These are phyloP conservation scores for Phaethornis superciliosus DNA, from an alignment of 2,113 vertebrate species.

Conservation along the genomic window DNA sequence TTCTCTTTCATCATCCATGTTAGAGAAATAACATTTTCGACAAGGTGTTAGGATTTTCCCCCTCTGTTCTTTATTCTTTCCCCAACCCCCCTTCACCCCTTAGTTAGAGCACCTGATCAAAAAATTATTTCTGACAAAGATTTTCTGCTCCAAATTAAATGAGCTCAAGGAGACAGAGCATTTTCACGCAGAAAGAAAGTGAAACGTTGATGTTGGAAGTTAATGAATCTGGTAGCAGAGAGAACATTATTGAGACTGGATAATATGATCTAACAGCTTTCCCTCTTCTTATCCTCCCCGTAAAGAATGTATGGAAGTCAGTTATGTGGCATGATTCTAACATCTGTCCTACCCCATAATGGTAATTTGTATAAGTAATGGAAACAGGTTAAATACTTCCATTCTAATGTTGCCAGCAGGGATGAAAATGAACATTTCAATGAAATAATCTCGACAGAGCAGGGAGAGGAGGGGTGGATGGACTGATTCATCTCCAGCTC, in stretches of 20 bases:
- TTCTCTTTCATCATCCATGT: conserved; percentile 81
- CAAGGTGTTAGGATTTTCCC: conserved; percentile 70
- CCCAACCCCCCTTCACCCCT: conserved; percentile 40
- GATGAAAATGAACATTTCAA: conserved; percentile 75
- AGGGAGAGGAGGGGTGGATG: conserved; percentile 57
- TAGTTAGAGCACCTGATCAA: conserved; percentile 76
- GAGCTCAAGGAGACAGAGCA: conserved; percentile 64
- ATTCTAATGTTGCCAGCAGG: conserved; percentile 76
- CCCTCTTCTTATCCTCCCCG: conserved; percentile 52
- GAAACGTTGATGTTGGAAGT: conserved; percentile 57
- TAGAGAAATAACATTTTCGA: conserved; percentile 76
- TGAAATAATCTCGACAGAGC: conserved; percentile 71
- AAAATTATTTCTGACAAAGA: conserved; percentile 71
- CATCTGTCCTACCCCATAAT: conserved; percentile 74
- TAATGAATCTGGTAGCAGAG: conserved; percentile 70
- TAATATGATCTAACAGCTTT: conserved; percentile 63
- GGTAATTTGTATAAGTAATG: conserved; percentile 78
- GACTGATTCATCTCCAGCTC: conserved; percentile 60
- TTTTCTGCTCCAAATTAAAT: conserved; percentile 73
- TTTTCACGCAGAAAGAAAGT: conserved; percentile 57
- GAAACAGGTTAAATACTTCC: conserved; percentile 80
- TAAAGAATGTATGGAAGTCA: conserved; percentile 69
- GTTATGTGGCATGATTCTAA: conserved; percentile 68
- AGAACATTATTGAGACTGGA: conserved; percentile 59
- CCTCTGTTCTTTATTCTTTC: conserved; percentile 53